phyloP scores from a whole-genome alignment of 2,797 vertebrate species.

The Chrosomus eos region DNA sequence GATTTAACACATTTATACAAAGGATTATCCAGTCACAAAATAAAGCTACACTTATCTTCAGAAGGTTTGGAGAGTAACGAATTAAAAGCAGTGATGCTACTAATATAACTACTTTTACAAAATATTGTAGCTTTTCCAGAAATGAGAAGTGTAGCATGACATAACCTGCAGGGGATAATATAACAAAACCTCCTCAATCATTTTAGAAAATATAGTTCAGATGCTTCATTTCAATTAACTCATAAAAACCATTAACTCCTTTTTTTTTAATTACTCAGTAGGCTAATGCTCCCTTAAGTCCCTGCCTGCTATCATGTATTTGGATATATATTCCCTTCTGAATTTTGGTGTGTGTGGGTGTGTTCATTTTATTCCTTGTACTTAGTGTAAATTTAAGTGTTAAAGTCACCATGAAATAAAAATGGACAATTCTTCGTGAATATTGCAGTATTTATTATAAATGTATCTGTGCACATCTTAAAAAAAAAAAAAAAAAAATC shows the following conservation, averaged over 20 bases:
- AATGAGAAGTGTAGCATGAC: background rate
- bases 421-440: too few relatives aligned
- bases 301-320: background rate
- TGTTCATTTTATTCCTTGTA: background rate
- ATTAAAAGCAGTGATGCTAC: background rate
- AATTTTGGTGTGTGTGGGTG: background rate
- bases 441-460: background rate
- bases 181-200: background rate
- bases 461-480: background rate
- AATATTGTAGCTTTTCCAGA: background rate
- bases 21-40: background rate
- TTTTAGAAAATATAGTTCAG: background rate
- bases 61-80: background rate
- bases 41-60: background rate
- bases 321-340: background rate
- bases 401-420: background rate
- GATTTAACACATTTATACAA: slow-evolving; percentile 1
- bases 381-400: background rate
- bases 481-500: too few relatives aligned
- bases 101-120: background rate
- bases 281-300: background rate
- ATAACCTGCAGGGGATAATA: background rate
- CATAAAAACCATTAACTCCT: background rate
- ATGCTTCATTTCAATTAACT: background rate
- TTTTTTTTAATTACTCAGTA: background rate